Conservation (phyloP, 2,113 vertebrate species). For the Cavia aperea region DNA sequence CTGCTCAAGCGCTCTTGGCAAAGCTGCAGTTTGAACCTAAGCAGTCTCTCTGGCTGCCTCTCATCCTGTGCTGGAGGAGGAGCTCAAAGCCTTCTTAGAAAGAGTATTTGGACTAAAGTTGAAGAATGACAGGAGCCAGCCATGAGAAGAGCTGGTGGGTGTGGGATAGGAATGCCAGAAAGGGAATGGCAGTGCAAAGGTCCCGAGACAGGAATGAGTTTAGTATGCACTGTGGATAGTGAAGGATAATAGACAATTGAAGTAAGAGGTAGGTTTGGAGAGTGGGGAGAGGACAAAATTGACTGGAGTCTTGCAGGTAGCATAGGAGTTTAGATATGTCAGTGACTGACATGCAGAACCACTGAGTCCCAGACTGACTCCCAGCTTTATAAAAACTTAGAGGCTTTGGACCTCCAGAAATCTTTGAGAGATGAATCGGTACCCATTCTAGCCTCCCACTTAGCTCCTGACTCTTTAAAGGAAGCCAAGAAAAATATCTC, state of each 20-base stretch:
- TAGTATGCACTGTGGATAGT: neutral
- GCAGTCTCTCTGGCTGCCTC: neutral
- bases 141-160: neutral
- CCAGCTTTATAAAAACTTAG: constrained; percentile 1
- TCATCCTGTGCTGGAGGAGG: neutral
- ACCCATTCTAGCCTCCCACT: neutral
- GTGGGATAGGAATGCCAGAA: neutral
- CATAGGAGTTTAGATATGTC: neutral
- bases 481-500: neutral
- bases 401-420: neutral
- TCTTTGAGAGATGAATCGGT: neutral
- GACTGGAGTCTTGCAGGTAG: neutral
- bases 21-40: neutral
- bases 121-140: neutral
- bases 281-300: neutral
- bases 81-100: neutral
- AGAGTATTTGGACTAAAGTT: neutral
- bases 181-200: neutral
- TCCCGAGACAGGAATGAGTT: neutral
- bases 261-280: neutral
- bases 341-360: neutral
- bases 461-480: neutral
- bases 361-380: neutral
- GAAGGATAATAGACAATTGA: neutral
- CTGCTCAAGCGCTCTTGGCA: neutral